Base-by-base conservation (phyloP, 2,797 vertebrate genomes). In the Orestias chungarensis region DNA sequence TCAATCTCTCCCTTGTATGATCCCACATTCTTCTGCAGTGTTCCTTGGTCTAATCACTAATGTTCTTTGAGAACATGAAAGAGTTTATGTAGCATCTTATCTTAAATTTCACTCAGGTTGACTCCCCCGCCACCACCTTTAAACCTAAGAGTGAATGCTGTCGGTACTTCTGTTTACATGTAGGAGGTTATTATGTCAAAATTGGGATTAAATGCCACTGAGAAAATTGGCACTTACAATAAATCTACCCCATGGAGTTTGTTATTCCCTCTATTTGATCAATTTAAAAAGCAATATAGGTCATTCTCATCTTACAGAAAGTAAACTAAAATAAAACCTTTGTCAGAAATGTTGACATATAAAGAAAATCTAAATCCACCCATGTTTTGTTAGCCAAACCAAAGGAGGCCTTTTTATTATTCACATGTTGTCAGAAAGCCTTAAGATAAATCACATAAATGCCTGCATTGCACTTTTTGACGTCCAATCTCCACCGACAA, bases 391-490 rank as follows among this genome's bases (percentile, higher is more conserved):
- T 42, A 31, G 9, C 31, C 1, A 10, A 70, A 52, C 31, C 1
- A 43, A 6, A n/a, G 11, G 23, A 35, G 14, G n/a, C 42, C 66
- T 72, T 70, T 50, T 68, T 70, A 80, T 49, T 67, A 72, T 42
- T 62, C 62, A 49, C 27, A 14, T 77, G 62, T 70, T 86, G 77
- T 59, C 47, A 73, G 31, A 44, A 74, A 66, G 52, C 35, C 74
- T 68, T 71, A 59, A 81, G 69, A 71, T 69, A 75, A 84, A 78
- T 78, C 74, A 68, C 64, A 74, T 64, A 70, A 75, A 76, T 1
- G 69, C 71, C 57, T 57, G 64, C 62, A 33, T 38, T 66, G 71
- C 65, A 70, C 75, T 82, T 82, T 44, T 57, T 25, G 57, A 71
- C 77, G 25, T 64, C 23, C 82, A 35, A 71, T 18, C 38, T 35